Conservation (phyloP, 2,888 invertebrate genomes). For the Stenodema calcarata region DNA sequence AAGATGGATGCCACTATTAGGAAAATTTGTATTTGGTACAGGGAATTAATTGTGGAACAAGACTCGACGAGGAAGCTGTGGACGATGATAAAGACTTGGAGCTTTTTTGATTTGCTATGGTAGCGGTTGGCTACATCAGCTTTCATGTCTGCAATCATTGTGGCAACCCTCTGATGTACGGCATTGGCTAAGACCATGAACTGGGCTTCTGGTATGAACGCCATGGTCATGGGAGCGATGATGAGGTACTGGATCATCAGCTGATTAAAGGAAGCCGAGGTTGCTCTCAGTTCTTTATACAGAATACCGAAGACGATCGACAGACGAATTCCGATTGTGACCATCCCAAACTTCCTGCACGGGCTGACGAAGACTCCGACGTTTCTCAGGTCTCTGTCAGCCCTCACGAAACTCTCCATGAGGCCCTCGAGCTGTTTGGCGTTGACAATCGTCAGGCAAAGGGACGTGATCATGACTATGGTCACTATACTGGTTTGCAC, state of each 20-base stretch:
- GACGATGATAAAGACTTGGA: slow-evolving; percentile 31
- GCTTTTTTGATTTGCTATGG: neutral
- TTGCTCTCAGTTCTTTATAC: slow-evolving; percentile 21
- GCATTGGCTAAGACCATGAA: slow-evolving; percentile 50
- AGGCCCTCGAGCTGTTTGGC: slow-evolving; percentile 22
- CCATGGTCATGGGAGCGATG: slow-evolving; percentile 44
- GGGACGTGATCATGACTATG: slow-evolving; percentile 23
- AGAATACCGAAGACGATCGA: slow-evolving; percentile 27
- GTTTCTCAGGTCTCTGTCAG: slow-evolving; percentile 43
- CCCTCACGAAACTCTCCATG: slow-evolving; percentile 34
- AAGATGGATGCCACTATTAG: slow-evolving; percentile 52
- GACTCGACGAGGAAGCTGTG: slow-evolving; percentile 44
- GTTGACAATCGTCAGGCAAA: slow-evolving; percentile 39
- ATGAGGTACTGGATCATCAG: slow-evolving; percentile 49
- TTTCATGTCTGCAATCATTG: slow-evolving; percentile 34
- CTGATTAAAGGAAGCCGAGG: neutral
- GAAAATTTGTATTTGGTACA: slow-evolving; percentile 52
- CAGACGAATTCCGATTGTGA: slow-evolving; percentile 6
- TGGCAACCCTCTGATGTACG: slow-evolving; percentile 9
- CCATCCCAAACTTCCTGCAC: slow-evolving; percentile 11
- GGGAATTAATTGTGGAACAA: slow-evolving; percentile 43
- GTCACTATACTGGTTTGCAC: slow-evolving; percentile 42
- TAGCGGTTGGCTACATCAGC: neutral
- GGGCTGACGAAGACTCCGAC: slow-evolving; percentile 32
- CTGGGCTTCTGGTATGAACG: slow-evolving; percentile 39